Conservation (phyloP, 2,113 vertebrate genomes). For the Upupa epops region DNA sequence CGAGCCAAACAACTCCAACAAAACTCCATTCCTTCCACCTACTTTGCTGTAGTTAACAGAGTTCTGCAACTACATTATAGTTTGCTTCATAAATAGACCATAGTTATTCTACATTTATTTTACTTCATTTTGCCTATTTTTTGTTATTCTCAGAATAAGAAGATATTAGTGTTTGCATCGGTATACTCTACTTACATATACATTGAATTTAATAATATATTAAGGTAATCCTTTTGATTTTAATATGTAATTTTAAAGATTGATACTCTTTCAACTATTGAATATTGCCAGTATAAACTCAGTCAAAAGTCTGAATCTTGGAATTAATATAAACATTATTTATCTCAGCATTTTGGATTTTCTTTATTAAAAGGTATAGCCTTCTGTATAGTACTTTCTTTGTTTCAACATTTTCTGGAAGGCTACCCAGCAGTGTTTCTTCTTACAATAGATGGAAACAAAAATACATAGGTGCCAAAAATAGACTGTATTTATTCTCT, state of each 20-base stretch:
- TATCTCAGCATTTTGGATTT: constrained; percentile 45
- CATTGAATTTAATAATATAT: not conserved
- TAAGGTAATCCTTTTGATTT: not conserved
- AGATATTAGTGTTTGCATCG: not conserved
- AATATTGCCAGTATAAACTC: not conserved
- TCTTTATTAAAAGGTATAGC: constrained; percentile 61
- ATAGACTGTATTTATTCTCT: constrained; percentile 56
- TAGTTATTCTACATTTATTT: not conserved
- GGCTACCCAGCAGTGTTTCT: constrained; percentile 57
- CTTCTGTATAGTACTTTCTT: constrained; percentile 57
- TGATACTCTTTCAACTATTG: not conserved
- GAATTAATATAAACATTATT: constrained; percentile 61
- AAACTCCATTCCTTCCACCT: not conserved
- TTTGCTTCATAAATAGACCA: not conserved
- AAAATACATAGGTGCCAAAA: constrained; percentile 62
- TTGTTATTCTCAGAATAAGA: not conserved
- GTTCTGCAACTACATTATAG: not conserved
- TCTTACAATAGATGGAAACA: constrained; percentile 63
- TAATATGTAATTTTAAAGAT: not conserved
- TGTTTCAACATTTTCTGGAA: constrained; percentile 61
- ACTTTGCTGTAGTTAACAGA: not conserved
- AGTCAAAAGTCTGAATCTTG: not conserved
- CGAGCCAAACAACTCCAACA: not conserved
- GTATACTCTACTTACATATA: not conserved
- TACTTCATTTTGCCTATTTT: not conserved